Percentiles rank a stretch among this genome's conserved stretches.
Conservation (phyloP, 2,113 vertebrate genomes). For the Mastomys natalensis region DNA sequence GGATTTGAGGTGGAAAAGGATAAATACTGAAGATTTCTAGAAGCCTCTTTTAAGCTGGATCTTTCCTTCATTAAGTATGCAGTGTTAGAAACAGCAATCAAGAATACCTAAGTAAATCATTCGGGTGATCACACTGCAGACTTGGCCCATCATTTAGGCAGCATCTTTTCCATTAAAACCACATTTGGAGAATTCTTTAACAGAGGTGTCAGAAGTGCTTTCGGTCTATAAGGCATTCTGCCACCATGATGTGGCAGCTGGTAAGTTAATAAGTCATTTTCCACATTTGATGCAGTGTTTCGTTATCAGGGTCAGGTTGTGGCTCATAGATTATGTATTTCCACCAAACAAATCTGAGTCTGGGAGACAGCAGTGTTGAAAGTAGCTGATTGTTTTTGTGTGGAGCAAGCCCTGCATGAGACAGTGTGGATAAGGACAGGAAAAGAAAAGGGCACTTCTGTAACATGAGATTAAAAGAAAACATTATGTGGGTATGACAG, state of each 20-base stretch:
- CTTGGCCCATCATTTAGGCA: not conserved
- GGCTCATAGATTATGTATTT: not conserved
- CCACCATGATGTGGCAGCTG: not conserved
- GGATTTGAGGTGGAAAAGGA: not conserved
- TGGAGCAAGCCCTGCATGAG: not conserved
- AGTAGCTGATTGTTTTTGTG: not conserved
- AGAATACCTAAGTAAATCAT: not conserved
- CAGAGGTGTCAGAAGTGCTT: not conserved
- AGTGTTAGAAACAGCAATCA: not conserved
- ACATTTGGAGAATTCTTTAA: not conserved
- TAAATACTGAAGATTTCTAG: not conserved
- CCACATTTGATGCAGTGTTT: not conserved
- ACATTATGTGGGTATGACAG: not conserved
- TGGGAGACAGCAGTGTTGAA: not conserved
- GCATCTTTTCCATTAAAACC: not conserved
- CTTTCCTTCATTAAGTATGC: not conserved
- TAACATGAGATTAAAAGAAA: too few relatives aligned
- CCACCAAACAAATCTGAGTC: not conserved
- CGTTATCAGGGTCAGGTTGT: not conserved
- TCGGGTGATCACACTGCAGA: not conserved
- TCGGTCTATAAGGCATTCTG: not conserved
- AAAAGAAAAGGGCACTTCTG: not conserved
- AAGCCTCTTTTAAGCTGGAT: not conserved
- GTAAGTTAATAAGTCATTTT: conserved; percentile 27
- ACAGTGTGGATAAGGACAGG: not conserved